Evolutionary conservation across 2,113 vertebrate species (phyloP), one percentile per base, ranked within the genome.

Genomic region (Lophochroa leadbeateri): DNA sequence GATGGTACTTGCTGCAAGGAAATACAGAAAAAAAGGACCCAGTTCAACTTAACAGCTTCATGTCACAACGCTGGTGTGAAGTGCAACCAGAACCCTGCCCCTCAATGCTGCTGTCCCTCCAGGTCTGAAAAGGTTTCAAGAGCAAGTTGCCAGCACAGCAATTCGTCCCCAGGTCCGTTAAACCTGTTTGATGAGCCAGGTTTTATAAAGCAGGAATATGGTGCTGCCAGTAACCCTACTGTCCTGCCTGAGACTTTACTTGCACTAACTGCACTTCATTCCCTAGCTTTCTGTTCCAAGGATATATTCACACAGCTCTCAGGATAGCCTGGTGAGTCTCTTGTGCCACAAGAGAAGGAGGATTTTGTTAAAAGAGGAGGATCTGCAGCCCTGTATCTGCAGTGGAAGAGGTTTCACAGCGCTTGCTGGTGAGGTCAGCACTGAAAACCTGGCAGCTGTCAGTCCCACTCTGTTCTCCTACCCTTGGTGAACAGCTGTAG

Each of bases 371-470:
- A 63, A 35, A 33, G 6, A 53, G 7, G 6, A 17, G 9, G 35
- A 15, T 6, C 24, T 5, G 43, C 3, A 5, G 35, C 46, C 28
- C 4, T 1, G 69, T 0, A 5, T 28, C 61, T 2, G 64, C 16
- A 7, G 7, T 0, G 1, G 31, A 5, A 27, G 24, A 29, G 35
- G 25, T 17, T 39, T 58, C 6, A 3, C 4, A 19, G 39, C 3
- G 1, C 55, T 21, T 10, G 1, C 31, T 3, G 6, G 17, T 3
- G 31, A 27, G 29, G 53, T 58, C 20, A 7, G 23, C 2, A 2
- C 35, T 2, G 0, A 47, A n/a, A 39, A 2, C 7, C 33, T 10
- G 31, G 21, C 1, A 3, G 44, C 9, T 80, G 18, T n/a, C 6
- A 21, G 29, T 50, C 69, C n/a, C n/a, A n/a, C n/a, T n/a, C n/a